phyloP scores from a whole-genome alignment of 2,797 vertebrate genomes.

The Myotis daubentonii region DNA sequence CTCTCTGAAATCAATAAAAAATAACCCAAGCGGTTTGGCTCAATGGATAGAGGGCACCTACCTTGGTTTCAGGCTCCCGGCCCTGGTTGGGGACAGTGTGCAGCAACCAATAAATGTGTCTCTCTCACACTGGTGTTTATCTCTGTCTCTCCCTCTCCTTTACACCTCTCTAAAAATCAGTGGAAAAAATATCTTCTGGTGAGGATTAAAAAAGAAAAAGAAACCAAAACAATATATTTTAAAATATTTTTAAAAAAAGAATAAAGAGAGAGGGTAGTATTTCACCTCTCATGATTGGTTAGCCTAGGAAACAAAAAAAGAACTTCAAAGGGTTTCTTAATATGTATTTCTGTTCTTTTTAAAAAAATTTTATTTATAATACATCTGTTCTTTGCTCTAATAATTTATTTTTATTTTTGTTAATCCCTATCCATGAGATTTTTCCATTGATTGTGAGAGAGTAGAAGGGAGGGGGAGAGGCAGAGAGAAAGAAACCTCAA shows the following conservation, averaged over 20 bases:
- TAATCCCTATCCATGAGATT: background rate
- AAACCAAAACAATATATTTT: background rate
- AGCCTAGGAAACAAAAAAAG: background rate
- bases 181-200: background rate
- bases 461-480: no score
- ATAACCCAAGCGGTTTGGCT: no score
- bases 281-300: background rate
- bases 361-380: background rate
- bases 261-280: background rate
- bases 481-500: no score
- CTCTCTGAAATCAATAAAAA: background rate
- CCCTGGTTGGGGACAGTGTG: no score
- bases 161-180: no score
- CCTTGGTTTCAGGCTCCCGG: no score
- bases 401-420: background rate
- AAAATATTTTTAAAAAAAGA: background rate
- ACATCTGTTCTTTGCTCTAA: background rate
- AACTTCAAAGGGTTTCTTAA: background rate
- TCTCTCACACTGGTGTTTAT: no score
- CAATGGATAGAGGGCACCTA: no score
- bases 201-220: background rate
- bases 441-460: no score
- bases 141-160: no score
- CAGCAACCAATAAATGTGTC: no score
- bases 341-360: background rate